Conservation (phyloP, 23 tunicate genomes). For the Corella eumyota region DNA sequence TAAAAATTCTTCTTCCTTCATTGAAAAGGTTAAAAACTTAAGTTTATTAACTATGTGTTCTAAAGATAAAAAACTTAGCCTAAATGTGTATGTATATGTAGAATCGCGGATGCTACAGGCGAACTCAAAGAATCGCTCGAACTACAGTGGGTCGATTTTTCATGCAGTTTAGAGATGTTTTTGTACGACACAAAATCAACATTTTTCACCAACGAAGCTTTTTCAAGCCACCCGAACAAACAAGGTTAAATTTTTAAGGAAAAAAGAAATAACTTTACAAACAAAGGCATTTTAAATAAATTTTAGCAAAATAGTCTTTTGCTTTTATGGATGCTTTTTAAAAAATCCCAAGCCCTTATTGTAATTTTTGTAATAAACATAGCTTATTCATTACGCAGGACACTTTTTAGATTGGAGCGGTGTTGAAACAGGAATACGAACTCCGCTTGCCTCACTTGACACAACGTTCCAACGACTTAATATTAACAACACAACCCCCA, state of each 20-base stretch:
- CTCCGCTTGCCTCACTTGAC: not conserved
- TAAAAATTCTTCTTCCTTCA: conserved; percentile 2
- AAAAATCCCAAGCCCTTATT: too few species aligned
- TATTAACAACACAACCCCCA: too few species aligned
- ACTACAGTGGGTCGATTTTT: conserved; percentile 10
- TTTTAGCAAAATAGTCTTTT: too few species aligned
- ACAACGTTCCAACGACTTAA: too few species aligned
- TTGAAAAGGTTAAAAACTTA: not conserved
- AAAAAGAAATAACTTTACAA: too few species aligned
- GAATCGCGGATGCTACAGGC: not conserved
- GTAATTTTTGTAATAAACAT: too few species aligned
- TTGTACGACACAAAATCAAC: not conserved
- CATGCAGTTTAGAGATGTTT: conserved; percentile 2
- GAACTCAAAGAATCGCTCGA: conserved; percentile 3
- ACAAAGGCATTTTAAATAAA: too few species aligned
- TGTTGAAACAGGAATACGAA: conserved; percentile 3
- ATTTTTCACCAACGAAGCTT: not conserved
- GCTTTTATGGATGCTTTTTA: too few species aligned
- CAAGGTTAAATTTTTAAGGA: too few species aligned
- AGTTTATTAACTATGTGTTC: not conserved
- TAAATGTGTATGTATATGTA: too few species aligned
- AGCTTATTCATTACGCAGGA: too few species aligned
- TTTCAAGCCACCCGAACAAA: too few species aligned
- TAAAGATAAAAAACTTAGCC: not conserved
- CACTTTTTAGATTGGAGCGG: conserved; percentile 2